phyloP scores from a whole-genome alignment of 2,113 vertebrate genomes.

The Scartelaos histophorus region DNA sequence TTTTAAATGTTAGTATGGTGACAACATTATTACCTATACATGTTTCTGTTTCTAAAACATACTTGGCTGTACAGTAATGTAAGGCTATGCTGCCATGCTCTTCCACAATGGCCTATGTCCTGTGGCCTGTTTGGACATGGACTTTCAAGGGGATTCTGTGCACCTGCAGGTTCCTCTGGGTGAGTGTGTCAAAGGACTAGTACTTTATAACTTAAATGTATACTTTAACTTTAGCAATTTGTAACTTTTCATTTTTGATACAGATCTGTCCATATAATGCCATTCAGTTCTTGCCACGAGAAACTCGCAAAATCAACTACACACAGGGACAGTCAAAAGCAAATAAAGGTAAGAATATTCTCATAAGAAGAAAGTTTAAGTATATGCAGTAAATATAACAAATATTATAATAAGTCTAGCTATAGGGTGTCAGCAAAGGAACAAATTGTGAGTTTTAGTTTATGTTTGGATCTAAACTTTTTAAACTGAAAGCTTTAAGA shows the following conservation, averaged over 20 bases:
- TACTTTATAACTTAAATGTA: not conserved
- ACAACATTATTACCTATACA: not conserved
- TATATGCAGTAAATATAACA: too few species aligned
- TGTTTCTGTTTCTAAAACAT: not conserved
- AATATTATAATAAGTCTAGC: not conserved
- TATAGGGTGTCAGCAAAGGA: not conserved
- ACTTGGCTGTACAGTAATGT: conserved; percentile 26
- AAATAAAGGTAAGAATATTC: conserved; percentile 43
- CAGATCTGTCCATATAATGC: conserved; percentile 75
- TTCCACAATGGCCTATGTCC: conserved; percentile 50
- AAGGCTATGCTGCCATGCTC: conserved; percentile 31
- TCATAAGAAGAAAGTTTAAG: too few species aligned
- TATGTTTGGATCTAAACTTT: not conserved
- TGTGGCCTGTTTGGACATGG: conserved; percentile 62
- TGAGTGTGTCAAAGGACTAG: conserved; percentile 36
- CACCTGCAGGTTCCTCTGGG: conserved; percentile 78
- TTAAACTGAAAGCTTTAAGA: not conserved
- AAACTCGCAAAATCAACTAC: conserved; percentile 14
- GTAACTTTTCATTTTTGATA: conserved; percentile 16
- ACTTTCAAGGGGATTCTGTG: conserved; percentile 70
- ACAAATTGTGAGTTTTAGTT: not conserved
- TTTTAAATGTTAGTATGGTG: too few species aligned
- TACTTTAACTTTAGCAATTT: not conserved
- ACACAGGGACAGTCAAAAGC: conserved; percentile 23
- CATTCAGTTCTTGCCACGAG: conserved; percentile 56